Conservation (phyloP, 2,888 invertebrate genomes). For the Cheilosia vernalis region DNA sequence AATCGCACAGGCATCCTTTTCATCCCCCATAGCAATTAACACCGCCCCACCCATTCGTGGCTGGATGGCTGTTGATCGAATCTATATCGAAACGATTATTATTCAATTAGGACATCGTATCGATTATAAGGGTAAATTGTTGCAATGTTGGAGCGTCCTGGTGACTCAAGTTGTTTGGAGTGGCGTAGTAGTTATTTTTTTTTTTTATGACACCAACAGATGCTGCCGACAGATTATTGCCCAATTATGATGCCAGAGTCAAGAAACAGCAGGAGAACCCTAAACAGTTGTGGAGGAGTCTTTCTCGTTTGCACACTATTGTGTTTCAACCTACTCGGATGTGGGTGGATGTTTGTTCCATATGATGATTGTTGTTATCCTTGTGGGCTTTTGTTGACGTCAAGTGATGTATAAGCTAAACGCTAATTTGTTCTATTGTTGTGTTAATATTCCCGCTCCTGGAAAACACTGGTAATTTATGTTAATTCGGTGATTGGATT, state of each 20-base stretch:
- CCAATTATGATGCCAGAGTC: constrained; percentile 81
- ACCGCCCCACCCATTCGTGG: constrained; percentile 19
- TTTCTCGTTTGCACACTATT: constrained; percentile 30
- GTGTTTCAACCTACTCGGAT: constrained; percentile 13
- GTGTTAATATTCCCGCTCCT: constrained; percentile 38
- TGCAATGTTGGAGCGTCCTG: constrained; percentile 67
- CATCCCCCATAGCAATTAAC: constrained; percentile 56
- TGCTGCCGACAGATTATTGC: constrained; percentile 83
- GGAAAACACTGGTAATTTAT: constrained; percentile 24
- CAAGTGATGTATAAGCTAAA: constrained; percentile 68
- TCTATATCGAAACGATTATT: constrained; percentile 73
- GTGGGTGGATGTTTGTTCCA: constrained; percentile 24
- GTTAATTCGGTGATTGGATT: constrained; percentile 51
- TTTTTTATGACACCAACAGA: constrained; percentile 82
- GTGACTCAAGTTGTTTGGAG: constrained; percentile 39
- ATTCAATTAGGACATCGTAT: constrained; percentile 73
- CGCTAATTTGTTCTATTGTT: constrained; percentile 71
- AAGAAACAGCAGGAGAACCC: constrained; percentile 37
- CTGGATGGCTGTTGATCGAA: constrained; percentile 49
- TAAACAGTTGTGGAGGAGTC: constrained; percentile 38
- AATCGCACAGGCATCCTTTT: constrained; percentile 26
- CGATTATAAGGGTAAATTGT: constrained; percentile 75
- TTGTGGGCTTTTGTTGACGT: constrained; percentile 71
- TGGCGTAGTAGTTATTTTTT: constrained; percentile 32
- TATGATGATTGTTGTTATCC: constrained; percentile 59